phyloP scores from a whole-genome alignment of 2,797 vertebrate genomes.

The Gambusia yucatana region DNA sequence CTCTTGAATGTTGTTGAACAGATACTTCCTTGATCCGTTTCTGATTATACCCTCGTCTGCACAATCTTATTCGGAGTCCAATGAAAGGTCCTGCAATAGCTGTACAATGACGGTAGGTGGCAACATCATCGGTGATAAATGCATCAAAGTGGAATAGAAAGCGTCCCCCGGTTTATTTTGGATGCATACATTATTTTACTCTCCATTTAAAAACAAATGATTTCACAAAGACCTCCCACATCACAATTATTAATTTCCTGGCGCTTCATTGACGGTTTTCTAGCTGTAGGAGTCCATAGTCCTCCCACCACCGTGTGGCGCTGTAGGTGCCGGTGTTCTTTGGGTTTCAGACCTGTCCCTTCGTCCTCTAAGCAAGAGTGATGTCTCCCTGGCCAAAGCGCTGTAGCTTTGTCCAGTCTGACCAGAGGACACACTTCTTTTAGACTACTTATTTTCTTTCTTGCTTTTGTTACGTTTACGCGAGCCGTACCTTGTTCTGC shows the following conservation, averaged over 20 bases:
- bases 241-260: background rate
- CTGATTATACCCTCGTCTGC: background rate
- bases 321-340: background rate
- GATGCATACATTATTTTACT: background rate
- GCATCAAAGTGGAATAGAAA: background rate
- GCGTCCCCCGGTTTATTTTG: background rate
- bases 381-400: background rate
- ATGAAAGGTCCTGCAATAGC: background rate
- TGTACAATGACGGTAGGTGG: background rate
- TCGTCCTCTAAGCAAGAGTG: background rate
- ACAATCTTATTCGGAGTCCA: background rate
- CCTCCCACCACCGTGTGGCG: background rate
- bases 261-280: background rate
- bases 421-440: background rate
- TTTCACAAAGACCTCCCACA: background rate
- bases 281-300: background rate
- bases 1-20: background rate
- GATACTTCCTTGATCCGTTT: background rate
- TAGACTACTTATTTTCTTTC: background rate
- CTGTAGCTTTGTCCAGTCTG: background rate
- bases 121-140: background rate
- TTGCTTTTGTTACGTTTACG: background rate
- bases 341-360: background rate
- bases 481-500: background rate
- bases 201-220: background rate